These are phyloP conservation scores for Apolygus lucorum DNA, from an alignment of 1,140 invertebrate species.

Conservation along the genomic window DNA sequence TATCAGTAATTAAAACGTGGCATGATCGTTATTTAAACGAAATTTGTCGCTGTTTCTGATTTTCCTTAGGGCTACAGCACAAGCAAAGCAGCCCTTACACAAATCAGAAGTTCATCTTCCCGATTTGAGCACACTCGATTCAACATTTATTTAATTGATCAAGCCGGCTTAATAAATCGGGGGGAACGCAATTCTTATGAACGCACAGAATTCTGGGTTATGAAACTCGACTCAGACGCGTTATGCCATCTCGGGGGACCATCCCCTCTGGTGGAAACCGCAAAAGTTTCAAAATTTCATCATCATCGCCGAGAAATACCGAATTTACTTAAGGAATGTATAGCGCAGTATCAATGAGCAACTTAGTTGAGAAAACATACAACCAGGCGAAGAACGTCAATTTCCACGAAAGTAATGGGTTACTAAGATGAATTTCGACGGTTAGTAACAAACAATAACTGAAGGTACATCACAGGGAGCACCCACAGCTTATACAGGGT, in stretches of 20 bases:
- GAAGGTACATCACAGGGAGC: no score
- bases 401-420: no score
- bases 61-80: constrained; percentile 2
- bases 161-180: constrained; percentile 8
- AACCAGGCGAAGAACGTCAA: no score
- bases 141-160: background rate
- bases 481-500: no score
- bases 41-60: background rate
- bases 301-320: background rate
- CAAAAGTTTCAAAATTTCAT: background rate
- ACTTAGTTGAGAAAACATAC: no score
- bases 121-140: background rate
- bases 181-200: background rate
- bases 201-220: no score
- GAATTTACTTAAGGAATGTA: background rate
- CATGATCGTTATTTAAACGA: background rate
- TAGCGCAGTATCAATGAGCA: no score
- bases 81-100: constrained; percentile 1
- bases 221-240: background rate
- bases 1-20: background rate
- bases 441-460: no score
- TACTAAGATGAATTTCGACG: no score
- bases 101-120: background rate
- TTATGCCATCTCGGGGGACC: background rate
- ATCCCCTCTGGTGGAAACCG: background rate